These are phyloP conservation scores for Hydrozoanthus gracilis DNA, from an alignment of 92 coral and sea anemone species.

Conservation along the genomic window DNA sequence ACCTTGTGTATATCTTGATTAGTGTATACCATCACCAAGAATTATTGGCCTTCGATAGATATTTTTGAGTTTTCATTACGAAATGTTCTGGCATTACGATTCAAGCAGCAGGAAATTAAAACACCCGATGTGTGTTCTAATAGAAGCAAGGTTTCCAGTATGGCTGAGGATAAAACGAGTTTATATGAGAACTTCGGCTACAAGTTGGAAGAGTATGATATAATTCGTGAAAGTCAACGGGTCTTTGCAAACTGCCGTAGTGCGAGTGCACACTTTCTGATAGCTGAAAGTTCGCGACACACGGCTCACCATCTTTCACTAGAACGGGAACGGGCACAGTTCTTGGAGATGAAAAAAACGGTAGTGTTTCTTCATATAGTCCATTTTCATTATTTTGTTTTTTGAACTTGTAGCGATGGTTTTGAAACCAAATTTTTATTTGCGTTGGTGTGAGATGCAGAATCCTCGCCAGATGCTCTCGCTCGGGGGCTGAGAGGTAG, in stretches of 20 bases:
- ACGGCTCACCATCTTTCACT: slow-evolving; percentile 79
- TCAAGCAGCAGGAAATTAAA: too few species aligned
- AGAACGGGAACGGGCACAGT: slow-evolving; percentile 77
- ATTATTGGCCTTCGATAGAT: too few species aligned
- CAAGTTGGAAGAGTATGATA: slow-evolving; percentile 19
- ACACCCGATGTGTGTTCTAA: not conserved
- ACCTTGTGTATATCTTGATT: too few species aligned
- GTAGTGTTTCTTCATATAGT: slow-evolving; percentile 45
- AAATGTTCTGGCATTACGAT: too few species aligned
- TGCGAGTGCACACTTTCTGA: slow-evolving; percentile 30
- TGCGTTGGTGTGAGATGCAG: slow-evolving; percentile 52
- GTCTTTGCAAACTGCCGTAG: slow-evolving; percentile 30
- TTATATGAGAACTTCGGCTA: slow-evolving; percentile 15
- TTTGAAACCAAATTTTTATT: slow-evolving; percentile 57
- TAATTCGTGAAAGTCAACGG: slow-evolving; percentile 31
- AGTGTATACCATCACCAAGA: too few species aligned
- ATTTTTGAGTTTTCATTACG: too few species aligned
- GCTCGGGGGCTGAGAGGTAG: slow-evolving; percentile 49
- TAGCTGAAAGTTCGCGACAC: slow-evolving; percentile 33
- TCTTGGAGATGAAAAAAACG: slow-evolving; percentile 60
- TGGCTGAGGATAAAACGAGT: slow-evolving; percentile 30
- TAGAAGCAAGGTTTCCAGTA: slow-evolving; percentile 36
- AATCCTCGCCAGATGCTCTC: slow-evolving; percentile 45
- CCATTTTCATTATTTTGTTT: slow-evolving; percentile 42
- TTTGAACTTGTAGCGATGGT: slow-evolving; percentile 56